A percentile compares a stretch with the other conserved stretches of the same genome.
Conservation (phyloP, 2,888 invertebrate genomes). For the Pterostichus madidus region DNA sequence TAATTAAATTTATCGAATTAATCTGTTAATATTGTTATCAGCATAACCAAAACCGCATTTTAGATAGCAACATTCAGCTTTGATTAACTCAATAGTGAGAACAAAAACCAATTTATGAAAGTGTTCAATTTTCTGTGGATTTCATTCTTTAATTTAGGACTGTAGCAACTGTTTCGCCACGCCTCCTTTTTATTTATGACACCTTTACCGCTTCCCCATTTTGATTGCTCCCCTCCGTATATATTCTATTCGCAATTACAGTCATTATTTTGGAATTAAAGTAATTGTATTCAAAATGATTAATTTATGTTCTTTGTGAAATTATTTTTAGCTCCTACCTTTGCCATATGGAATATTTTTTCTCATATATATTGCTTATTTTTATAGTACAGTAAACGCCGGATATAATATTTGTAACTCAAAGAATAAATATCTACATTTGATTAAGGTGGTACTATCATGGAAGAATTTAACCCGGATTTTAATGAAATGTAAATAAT, state of each 20-base stretch:
- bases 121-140: neutral
- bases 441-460: too few species aligned
- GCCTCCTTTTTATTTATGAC: neutral
- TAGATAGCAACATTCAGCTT: neutral
- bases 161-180: neutral
- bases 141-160: neutral
- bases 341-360: neutral
- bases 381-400: too few species aligned
- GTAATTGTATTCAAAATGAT: neutral
- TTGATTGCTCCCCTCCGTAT: neutral
- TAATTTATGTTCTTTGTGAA: neutral
- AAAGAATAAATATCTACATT: too few species aligned
- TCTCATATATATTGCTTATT: too few species aligned
- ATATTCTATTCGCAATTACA: neutral
- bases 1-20: too few species aligned
- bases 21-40: too few species aligned
- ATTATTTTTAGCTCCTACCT: too few species aligned
- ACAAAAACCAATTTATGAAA: slow-evolving; percentile 1
- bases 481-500: too few species aligned
- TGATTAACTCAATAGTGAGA: neutral
- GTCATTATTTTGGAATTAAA: too few species aligned
- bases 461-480: too few species aligned
- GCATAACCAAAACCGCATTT: neutral
- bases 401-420: too few species aligned
- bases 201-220: neutral